phyloP scores from a whole-genome alignment of 2,113 vertebrate species.

The Garra rufa region DNA sequence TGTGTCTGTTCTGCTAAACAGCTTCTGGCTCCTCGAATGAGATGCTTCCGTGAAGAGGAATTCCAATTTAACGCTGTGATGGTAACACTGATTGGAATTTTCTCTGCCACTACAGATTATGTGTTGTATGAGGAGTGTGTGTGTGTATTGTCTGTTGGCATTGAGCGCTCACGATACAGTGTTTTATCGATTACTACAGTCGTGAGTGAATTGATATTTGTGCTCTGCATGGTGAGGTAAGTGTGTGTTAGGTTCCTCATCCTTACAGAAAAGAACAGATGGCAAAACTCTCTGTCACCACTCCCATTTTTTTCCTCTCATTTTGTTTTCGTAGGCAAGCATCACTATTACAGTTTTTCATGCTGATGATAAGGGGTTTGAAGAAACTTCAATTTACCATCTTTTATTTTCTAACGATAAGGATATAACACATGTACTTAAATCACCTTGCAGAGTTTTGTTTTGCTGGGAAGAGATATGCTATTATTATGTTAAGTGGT shows the following conservation, averaged over 20 bases:
- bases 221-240: not conserved
- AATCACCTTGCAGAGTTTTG: not conserved
- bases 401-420: not conserved
- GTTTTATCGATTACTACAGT: not conserved
- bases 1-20: not conserved
- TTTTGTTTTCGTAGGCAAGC: constrained; percentile 3
- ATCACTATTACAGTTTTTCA: not conserved
- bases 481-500: not conserved
- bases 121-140: not conserved
- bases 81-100: constrained; percentile 11
- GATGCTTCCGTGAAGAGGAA: not conserved
- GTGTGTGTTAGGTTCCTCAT: constrained; percentile 1
- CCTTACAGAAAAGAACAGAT: constrained; percentile 44
- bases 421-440: not conserved
- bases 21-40: not conserved
- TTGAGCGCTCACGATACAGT: not conserved
- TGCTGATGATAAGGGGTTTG: not conserved
- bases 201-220: constrained; percentile 1
- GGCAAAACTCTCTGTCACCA: constrained; percentile 41
- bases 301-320: not conserved
- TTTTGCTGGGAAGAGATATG: not conserved
- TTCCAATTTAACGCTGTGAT: constrained; percentile 18
- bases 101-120: not conserved
- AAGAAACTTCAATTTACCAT: not conserved
- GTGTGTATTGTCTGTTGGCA: not conserved